phyloP scores from a whole-genome alignment of 2,113 vertebrate genomes.

The Tachysurus vachellii region DNA sequence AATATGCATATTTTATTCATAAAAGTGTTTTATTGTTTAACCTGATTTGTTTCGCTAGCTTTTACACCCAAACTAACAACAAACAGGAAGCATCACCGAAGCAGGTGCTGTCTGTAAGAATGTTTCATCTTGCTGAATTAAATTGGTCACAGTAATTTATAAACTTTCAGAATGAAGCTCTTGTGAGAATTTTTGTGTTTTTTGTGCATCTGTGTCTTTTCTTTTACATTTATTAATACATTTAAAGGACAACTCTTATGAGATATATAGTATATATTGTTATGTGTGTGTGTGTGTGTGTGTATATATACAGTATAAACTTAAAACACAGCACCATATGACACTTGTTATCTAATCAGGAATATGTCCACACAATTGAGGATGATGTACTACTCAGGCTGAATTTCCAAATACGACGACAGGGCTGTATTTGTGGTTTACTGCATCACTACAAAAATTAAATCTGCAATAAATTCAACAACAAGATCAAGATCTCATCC shows the following conservation, averaged over 20 bases:
- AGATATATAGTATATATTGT: neutral
- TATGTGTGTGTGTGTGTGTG: no score
- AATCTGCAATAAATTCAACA: neutral
- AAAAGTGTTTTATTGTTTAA: neutral
- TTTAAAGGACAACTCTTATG: neutral
- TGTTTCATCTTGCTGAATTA: neutral
- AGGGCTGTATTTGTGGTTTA: neutral
- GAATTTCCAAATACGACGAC: neutral
- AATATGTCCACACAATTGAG: neutral
- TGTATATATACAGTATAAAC: no score
- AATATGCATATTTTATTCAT: constrained; percentile 19
- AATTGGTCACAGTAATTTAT: constrained; percentile 5
- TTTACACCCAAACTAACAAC: neutral
- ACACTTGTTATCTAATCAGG: neutral
- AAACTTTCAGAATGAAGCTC: neutral
- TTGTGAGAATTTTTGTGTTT: neutral
- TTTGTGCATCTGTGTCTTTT: no score
- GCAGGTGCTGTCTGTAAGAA: constrained; percentile 11
- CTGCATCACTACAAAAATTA: neutral
- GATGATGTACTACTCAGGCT: neutral
- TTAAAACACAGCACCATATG: neutral
- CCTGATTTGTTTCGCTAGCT: constrained; percentile 6
- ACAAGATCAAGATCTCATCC: neutral
- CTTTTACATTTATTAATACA: neutral
- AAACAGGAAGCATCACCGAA: neutral